Base-by-base conservation (phyloP, 2,888 invertebrate genomes). In the Hirtodrosophila trivittata region DNA sequence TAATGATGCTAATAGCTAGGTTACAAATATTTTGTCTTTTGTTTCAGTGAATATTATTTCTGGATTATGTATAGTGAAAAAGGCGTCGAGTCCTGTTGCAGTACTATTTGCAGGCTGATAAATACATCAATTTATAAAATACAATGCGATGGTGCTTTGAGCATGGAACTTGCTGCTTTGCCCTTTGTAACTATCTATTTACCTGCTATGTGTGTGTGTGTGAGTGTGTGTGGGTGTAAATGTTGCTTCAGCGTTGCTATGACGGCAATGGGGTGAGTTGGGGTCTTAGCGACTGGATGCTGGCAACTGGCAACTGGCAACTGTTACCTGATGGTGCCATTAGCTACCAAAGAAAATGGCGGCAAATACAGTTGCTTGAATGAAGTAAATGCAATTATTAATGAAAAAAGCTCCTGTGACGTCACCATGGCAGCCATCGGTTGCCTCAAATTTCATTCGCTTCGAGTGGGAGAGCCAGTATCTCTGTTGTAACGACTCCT, bases 401-500 rank as follows among this genome's bases (percentile, higher is more conserved):
- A 81, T 81, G 76, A 72, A 76, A 63, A 76, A 76, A 85, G 81
- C 82, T 82, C 25, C 1, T n/a, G 43, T 77, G 63, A 64, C 66
- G 77, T 63, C 66, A 66, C n/a, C n/a, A n/a, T n/a, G 8, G 12
- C n/a, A 33, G n/a, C 8, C 16, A 33, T 16, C 10, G 13, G 10
- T 13, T 13, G 10, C 14, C 26, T 39, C 16, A 35, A 52, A 39
- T 41, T 47, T 57, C 63, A 67, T 55, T 69, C 54, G 5, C n/a
- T n/a, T n/a, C n/a, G n/a, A n/a, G n/a, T n/a, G n/a, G n/a, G n/a
- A n/a, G n/a, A n/a, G n/a, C n/a, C n/a, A n/a, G n/a, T n/a, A n/a
- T n/a, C n/a, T n/a, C n/a, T n/a, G n/a, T n/a, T n/a, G n/a, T 21
- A 21, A 21, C 18, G 5, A 3, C 18, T 21, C 3, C 2, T 21